A percentile compares a stretch with the other conserved stretches of the same genome.
Conservation (phyloP, 2,888 invertebrate genomes). For the Hydrotaea diabolus region DNA sequence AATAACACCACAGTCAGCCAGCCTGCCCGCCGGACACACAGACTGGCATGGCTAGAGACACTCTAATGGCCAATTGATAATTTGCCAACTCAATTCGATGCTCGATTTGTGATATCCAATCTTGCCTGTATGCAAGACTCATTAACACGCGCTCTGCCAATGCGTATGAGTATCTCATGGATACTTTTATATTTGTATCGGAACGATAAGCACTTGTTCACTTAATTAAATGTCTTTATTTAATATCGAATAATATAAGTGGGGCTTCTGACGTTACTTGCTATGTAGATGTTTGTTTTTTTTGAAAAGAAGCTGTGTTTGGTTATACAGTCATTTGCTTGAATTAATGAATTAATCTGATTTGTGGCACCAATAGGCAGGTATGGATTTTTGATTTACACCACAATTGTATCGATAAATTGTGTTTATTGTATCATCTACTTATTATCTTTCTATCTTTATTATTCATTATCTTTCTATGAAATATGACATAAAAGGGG, state of each 20-base stretch:
- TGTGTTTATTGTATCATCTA: too few species aligned
- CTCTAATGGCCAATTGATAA: constrained; percentile 13
- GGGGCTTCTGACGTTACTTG: not conserved
- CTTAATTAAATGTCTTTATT: not conserved
- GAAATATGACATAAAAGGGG: too few species aligned
- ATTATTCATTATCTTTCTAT: too few species aligned
- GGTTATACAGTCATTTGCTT: too few species aligned
- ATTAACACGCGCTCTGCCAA: not conserved
- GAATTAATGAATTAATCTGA: too few species aligned
- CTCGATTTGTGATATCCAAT: not conserved
- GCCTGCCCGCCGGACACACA: not conserved
- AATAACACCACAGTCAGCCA: constrained; percentile 32
- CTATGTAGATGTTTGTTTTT: not conserved
- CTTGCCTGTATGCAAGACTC: not conserved
- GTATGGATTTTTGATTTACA: too few species aligned
- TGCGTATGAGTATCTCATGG: not conserved
- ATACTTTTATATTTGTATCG: not conserved
- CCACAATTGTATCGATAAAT: too few species aligned
- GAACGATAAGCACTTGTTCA: not conserved
- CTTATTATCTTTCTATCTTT: too few species aligned
- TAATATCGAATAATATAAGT: too few species aligned
- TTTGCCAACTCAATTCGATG: not conserved
- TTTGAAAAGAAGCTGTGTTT: not conserved
- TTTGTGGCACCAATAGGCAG: too few species aligned
- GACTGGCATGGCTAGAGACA: too few species aligned